These are phyloP conservation scores for Syngnathus floridae DNA, from an alignment of 2,113 vertebrate species.

Conservation along the genomic window DNA sequence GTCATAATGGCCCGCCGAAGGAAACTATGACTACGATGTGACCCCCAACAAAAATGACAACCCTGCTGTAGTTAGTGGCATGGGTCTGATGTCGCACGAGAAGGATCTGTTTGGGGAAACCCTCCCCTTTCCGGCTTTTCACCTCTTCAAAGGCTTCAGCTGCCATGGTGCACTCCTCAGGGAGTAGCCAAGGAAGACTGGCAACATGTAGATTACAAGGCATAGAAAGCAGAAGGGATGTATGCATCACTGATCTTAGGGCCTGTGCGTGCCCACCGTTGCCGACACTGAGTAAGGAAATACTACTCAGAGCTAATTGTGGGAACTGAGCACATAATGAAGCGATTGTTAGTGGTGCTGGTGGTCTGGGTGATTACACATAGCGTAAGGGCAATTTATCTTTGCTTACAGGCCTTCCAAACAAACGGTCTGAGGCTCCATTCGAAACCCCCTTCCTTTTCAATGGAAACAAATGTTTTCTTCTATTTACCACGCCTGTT, in stretches of 20 bases:
- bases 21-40: too few species aligned
- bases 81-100: not conserved
- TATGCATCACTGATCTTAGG: constrained; percentile 4
- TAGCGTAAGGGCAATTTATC: constrained; percentile 44
- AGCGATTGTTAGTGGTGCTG: constrained; percentile 48
- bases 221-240: constrained; percentile 16
- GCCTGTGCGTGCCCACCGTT: constrained; percentile 31
- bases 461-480: constrained; percentile 52
- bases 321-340: constrained; percentile 63
- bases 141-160: not conserved
- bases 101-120: not conserved
- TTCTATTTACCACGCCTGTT: constrained; percentile 59
- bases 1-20: too few species aligned
- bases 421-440: constrained; percentile 44
- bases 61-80: not conserved
- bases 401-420: constrained; percentile 53
- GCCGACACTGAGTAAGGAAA: constrained; percentile 49
- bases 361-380: constrained; percentile 41
- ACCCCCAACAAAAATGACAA: too few species aligned
- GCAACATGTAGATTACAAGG: constrained; percentile 31
- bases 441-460: constrained; percentile 21
- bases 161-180: constrained; percentile 13
- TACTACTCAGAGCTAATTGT: constrained; percentile 60
- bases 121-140: constrained; percentile 12
- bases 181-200: constrained; percentile 34